A percentile compares a stretch with the other conserved stretches of the same genome.
phyloP scores from a whole-genome alignment of 2,113 vertebrate genomes.

The Pteropus alecto region DNA sequence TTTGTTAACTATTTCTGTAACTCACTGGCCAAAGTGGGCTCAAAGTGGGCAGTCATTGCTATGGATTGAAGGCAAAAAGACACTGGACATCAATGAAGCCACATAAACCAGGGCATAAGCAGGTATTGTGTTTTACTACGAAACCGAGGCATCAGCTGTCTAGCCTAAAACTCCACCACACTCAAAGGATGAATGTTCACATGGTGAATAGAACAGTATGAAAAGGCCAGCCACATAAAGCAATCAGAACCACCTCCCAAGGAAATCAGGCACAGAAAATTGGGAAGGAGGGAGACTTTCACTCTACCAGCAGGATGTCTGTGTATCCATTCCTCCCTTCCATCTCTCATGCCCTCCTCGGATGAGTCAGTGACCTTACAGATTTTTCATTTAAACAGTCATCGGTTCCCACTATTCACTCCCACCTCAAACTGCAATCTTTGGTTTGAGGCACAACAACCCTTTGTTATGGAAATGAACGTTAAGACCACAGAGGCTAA shows the following conservation, averaged over 20 bases:
- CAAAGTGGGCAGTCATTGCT: neutral
- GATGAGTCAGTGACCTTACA: conserved; percentile 59
- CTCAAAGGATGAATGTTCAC: neutral
- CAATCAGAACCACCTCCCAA: conserved; percentile 9
- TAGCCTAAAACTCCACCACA: neutral
- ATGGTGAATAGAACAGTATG: neutral
- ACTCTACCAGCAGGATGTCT: conserved; percentile 10
- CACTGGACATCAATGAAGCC: neutral
- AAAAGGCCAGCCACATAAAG: conserved; percentile 32
- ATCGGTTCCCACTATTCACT: conserved; percentile 52
- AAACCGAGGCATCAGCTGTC: neutral
- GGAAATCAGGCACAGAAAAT: conserved; percentile 35
- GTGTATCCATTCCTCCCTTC: conserved; percentile 34
- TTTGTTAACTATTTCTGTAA: neutral
- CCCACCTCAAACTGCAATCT: conserved; percentile 43
- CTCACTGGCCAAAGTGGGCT: neutral
- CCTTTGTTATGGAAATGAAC: conserved; percentile 62
- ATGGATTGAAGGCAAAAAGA: neutral
- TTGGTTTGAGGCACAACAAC: conserved; percentile 49
- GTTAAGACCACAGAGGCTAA: neutral
- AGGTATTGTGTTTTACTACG: neutral
- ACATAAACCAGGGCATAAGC: neutral
- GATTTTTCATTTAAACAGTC: conserved; percentile 59
- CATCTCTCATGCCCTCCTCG: conserved; percentile 39
- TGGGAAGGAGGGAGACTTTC: neutral